Conservation (phyloP, 2,888 invertebrate species). For the Machimus rusticus region DNA sequence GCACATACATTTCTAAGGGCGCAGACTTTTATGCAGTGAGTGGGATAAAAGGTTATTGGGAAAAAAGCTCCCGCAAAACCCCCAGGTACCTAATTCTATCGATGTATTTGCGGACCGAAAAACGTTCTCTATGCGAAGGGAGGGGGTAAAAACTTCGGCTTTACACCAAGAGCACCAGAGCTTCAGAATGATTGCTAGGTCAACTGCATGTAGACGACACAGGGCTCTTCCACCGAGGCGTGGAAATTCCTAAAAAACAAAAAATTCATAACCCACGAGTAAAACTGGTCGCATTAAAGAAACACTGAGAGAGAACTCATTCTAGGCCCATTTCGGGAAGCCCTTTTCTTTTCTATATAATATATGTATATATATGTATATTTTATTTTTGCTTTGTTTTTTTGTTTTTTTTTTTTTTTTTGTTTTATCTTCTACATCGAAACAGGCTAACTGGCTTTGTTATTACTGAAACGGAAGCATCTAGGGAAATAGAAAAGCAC, state of each 20-base stretch:
- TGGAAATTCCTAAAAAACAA: not conserved
- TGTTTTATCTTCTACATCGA: not conserved
- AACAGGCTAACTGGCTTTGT: not conserved
- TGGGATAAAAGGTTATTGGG: not conserved
- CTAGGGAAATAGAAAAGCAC: not conserved
- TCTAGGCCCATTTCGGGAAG: not conserved
- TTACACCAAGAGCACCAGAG: not conserved
- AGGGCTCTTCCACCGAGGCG: not conserved
- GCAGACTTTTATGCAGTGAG: not conserved
- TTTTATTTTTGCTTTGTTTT: too few species aligned
- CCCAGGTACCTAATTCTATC: not conserved
- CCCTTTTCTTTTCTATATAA: not conserved
- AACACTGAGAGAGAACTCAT: not conserved
- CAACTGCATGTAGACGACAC: conserved; percentile 18
- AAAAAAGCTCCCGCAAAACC: not conserved
- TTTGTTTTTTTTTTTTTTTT: not conserved
- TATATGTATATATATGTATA: too few species aligned
- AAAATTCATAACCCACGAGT: not conserved
- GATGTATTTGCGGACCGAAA: not conserved
- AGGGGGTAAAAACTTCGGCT: not conserved
- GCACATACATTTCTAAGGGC: not conserved
- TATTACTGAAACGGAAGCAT: not conserved
- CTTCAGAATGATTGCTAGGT: conserved; percentile 16
- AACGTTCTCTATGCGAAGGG: not conserved
- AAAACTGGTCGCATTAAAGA: not conserved